Evolutionary conservation across 2,113 vertebrate species (phyloP), one percentile per base, ranked within the genome.

Genomic region (Callionymus lyra): DNA sequence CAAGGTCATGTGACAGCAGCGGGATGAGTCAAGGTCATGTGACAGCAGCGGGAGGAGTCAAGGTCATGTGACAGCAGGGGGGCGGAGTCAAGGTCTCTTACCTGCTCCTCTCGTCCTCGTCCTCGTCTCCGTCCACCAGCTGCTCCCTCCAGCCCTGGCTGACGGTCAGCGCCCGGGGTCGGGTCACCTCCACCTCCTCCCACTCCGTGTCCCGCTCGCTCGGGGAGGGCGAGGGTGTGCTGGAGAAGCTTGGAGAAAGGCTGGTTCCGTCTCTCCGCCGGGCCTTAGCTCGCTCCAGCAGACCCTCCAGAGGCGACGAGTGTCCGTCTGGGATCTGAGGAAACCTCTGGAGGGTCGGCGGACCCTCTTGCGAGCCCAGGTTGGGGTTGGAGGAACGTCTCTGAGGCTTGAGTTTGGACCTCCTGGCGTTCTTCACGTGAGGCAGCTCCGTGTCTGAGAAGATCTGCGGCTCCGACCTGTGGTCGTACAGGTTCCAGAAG

Each of bases 11-110:
- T n/a, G n/a, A n/a, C 77, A 82, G 82, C 84, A 87, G 37, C 80
- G 82, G 1, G 64, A 12, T 82, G 82, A 85, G 65, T 87, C 83
- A 52, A 84, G 82, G 10, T 76, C 84, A 31, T 2, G 10, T 50
- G 21, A 44, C 82, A 83, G 16, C 12, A 50, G 27, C n/a, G 35
- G 14, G 12, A n/a, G 50, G 27, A 52, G 6, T 47, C 15, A 9
- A 27, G 21, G 4, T 27, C n/a, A n/a, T n/a, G n/a, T n/a, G n/a
- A 16, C 6, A 9, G 34, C 42, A 47, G 6, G 38, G 27, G 31
- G 6, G 10, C 9, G 5, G 9, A 32, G 19, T 27, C 17, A 6
- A 9, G 41, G 16, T 31, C 38, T 60, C 84, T 61, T 10, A 85
- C 85, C 76, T 74, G 63, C 54, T 45, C n/a, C 36, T 76, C 27